Evolutionary conservation across 2,113 vertebrate species (phyloP).

Genomic region (Illadopsis cleaveri): DNA sequence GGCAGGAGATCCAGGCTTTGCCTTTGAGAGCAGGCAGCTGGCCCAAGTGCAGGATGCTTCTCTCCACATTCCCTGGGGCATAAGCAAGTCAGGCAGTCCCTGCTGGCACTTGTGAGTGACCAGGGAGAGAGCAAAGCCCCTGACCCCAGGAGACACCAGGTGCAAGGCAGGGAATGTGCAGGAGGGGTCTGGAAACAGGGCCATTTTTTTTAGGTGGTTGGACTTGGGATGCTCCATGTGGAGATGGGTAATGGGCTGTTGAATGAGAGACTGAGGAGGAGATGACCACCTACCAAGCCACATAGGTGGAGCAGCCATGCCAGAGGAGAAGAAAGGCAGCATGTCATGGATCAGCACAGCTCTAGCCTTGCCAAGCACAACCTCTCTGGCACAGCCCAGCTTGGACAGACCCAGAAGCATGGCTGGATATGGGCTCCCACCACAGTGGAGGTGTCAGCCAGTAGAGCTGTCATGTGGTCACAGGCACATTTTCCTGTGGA

Average conservation of each 20-base stretch:
- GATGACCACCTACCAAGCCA: neutral
- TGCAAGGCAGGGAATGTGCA: neutral
- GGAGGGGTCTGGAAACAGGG: neutral
- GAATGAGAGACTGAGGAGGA: neutral
- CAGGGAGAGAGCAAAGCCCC: neutral
- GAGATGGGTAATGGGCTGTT: neutral
- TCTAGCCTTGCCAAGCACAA: neutral
- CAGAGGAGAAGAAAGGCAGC: neutral
- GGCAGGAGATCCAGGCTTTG: neutral
- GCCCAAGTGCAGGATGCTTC: neutral
- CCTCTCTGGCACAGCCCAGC: rapidly evolving
- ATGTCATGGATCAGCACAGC: neutral
- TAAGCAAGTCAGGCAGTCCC: neutral
- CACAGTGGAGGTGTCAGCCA: too few relatives aligned
- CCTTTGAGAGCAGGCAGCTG: neutral
- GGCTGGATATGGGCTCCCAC: neutral
- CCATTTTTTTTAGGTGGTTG: neutral
- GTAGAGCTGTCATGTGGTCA: neutral
- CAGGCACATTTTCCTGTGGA: neutral
- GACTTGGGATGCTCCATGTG: neutral
- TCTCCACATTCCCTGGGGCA: neutral
- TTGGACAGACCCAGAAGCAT: neutral
- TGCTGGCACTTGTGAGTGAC: neutral
- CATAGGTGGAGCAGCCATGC: rapidly evolving
- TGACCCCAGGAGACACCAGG: neutral